phyloP scores from a whole-genome alignment of 2,888 invertebrate species.

The Noctuana brunneofusca region DNA sequence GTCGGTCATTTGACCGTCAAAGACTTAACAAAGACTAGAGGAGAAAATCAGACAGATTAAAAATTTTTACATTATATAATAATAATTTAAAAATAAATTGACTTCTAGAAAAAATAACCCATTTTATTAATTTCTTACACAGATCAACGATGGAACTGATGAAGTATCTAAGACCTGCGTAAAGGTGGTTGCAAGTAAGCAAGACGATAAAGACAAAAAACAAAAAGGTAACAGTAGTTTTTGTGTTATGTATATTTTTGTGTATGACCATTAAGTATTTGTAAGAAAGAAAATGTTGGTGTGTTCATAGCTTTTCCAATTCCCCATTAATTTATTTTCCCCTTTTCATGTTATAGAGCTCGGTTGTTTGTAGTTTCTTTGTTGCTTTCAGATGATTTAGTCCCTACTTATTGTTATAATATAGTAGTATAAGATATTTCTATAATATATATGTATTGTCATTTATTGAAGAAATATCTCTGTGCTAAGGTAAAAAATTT shows the following conservation, averaged over 20 bases:
- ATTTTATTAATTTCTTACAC: constrained; percentile 28
- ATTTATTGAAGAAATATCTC: too few species aligned
- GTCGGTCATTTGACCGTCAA: too few species aligned
- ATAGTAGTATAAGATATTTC: too few species aligned
- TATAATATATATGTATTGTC: too few species aligned
- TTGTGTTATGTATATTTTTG: neutral
- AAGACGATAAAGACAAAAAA: constrained; percentile 43
- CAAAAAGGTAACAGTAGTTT: constrained; percentile 41
- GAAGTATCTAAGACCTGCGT: constrained; percentile 57
- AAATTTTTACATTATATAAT: too few species aligned
- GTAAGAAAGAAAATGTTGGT: constrained; percentile 46
- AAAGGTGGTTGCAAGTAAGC: constrained; percentile 58
- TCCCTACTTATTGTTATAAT: neutral
- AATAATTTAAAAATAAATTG: neutral
- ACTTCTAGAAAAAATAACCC: neutral
- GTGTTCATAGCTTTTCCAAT: constrained; percentile 72
- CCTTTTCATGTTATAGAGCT: constrained; percentile 4
- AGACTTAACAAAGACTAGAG: too few species aligned
- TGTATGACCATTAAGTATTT: neutral
- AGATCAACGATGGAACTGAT: constrained; percentile 66
- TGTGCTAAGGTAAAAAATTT: too few species aligned
- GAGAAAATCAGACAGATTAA: too few species aligned
- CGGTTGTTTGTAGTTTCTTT: neutral
- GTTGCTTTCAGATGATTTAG: neutral
- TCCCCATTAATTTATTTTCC: neutral